Evolutionary conservation across 2,888 invertebrate species (phyloP).

Genomic region (Fragum whitleyi): DNA sequence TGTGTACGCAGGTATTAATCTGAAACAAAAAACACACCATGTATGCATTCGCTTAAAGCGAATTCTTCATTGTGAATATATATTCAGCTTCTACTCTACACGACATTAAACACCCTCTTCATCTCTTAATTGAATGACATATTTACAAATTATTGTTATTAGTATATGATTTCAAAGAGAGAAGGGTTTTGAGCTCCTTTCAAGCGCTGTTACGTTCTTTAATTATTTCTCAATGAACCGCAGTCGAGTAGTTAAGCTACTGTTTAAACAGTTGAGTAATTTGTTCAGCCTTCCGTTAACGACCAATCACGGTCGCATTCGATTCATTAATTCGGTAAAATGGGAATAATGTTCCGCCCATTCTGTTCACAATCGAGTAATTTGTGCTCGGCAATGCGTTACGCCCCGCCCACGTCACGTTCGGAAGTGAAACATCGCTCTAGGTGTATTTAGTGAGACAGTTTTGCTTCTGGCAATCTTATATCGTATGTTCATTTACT

Average conservation of each 20-base stretch:
- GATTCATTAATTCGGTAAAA: conserved; percentile 46
- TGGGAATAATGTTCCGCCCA: conserved; percentile 38
- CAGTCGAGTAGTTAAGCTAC: conserved; percentile 36
- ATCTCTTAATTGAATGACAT: no score
- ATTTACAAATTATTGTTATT: no score
- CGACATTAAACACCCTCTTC: no score
- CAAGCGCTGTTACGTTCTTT: conserved; percentile 36
- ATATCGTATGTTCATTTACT: conserved; percentile 47
- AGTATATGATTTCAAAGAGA: no score
- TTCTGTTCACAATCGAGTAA: conserved; percentile 39
- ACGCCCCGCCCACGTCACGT: conserved; percentile 54
- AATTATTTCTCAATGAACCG: conserved; percentile 52
- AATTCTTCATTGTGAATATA: no score
- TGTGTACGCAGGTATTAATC: no score
- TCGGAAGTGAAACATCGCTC: conserved; percentile 62
- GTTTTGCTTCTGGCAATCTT: conserved; percentile 64
- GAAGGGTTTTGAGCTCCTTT: conserved; percentile 15
- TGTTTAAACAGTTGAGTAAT: conserved; percentile 56
- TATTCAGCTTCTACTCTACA: no score
- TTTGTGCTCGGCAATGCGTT: conserved; percentile 53
- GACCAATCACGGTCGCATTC: conserved; percentile 38
- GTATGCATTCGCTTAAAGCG: no score
- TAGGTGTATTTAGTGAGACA: conserved; percentile 54
- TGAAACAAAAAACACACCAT: no score
- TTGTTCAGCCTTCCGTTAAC: conserved; percentile 50